Conservation (phyloP, 1,140 invertebrate genomes). For the Papilio glaucus region DNA sequence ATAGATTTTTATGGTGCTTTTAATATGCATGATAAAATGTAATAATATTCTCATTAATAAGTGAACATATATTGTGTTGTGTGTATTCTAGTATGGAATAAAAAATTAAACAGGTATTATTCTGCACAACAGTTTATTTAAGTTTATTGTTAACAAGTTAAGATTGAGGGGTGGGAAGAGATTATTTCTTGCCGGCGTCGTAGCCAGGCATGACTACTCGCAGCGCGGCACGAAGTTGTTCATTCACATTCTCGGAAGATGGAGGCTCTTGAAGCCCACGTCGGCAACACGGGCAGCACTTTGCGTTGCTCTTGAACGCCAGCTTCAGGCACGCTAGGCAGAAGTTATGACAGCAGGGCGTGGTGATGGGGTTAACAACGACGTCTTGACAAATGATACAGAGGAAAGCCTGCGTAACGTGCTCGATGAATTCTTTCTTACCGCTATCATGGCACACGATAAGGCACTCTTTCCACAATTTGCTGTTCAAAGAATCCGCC, state of each 20-base stretch:
- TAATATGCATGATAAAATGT: no score
- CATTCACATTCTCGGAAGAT: constrained; percentile 83
- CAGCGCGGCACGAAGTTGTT: constrained; percentile 83
- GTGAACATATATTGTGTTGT: no score
- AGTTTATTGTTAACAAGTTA: constrained; percentile 2
- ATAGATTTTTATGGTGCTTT: no score
- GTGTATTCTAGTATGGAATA: background rate
- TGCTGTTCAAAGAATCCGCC: constrained; percentile 85
- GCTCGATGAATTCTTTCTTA: constrained; percentile 86
- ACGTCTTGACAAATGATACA: constrained; percentile 93
- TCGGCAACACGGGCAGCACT: constrained; percentile 88
- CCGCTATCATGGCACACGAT: constrained; percentile 71
- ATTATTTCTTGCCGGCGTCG: constrained; percentile 79
- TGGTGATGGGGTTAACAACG: constrained; percentile 89
- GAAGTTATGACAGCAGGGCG: constrained; percentile 90
- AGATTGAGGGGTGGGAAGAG: background rate
- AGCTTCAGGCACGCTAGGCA: constrained; percentile 88
- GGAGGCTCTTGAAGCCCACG: constrained; percentile 84
- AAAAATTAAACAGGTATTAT: background rate
- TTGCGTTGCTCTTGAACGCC: constrained; percentile 86
- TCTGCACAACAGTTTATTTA: background rate
- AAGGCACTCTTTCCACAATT: constrained; percentile 88
- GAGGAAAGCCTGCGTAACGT: constrained; percentile 87
- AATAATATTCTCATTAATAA: no score
- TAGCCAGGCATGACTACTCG: constrained; percentile 87